phyloP scores from a whole-genome alignment of 2,888 invertebrate genomes.

The Dasypolia templi region DNA sequence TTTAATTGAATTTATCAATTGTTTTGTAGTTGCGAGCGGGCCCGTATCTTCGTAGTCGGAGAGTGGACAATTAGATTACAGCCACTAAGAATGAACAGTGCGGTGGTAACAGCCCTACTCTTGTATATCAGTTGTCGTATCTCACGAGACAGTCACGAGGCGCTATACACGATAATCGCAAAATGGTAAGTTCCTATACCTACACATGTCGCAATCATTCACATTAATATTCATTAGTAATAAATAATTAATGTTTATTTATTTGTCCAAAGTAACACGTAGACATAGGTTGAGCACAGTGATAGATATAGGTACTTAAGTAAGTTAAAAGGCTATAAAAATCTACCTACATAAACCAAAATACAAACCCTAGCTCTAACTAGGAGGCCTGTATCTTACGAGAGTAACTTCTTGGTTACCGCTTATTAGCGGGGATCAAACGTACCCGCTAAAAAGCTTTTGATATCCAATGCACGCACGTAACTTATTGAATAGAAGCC shows the following conservation, averaged over 20 bases:
- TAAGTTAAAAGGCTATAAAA: background rate
- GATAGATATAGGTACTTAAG: background rate
- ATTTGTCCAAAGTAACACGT: background rate
- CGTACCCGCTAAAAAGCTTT: background rate
- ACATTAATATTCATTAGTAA: too few relatives aligned
- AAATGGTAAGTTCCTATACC: too few relatives aligned
- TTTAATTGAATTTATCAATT: too few relatives aligned
- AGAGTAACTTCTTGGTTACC: background rate
- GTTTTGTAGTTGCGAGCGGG: too few relatives aligned
- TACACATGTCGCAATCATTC: too few relatives aligned
- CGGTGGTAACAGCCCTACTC: constrained; percentile 34
- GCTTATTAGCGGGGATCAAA: too few relatives aligned
- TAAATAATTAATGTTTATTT: background rate
- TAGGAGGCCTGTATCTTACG: background rate
- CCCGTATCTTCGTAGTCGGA: too few relatives aligned
- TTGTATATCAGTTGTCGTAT: constrained; percentile 23
- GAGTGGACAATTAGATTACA: too few relatives aligned
- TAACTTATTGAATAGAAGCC: background rate
- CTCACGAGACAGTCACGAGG: constrained; percentile 39
- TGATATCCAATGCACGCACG: constrained; percentile 5
- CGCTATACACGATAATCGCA: constrained; percentile 9
- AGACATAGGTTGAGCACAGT: background rate
- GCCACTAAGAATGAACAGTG: background rate
- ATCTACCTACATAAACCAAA: background rate
- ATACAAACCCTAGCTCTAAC: too few relatives aligned